Evolutionary conservation across 2,797 vertebrate species (phyloP), one percentile per base, ranked within the genome.

Genomic region (Lacerta viridis): DNA sequence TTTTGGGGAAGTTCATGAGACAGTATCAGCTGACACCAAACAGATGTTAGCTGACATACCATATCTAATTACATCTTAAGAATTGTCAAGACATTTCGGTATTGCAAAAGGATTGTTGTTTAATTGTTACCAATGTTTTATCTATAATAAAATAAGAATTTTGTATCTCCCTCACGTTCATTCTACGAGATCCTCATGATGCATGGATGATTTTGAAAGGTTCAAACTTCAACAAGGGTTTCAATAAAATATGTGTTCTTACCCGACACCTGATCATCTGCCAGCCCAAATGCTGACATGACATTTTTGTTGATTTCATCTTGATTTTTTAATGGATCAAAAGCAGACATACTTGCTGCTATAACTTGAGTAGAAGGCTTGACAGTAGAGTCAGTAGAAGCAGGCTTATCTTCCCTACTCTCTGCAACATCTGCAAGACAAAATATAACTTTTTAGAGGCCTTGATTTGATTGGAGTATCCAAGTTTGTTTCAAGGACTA

Each of bases 271-370:
- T 98, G 98, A 95, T 99, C 99, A 95, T 99, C 99, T 78, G 98
- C 98, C 95, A 99, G 96, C 89, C 99, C 99, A 92, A 99, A 99
- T 0, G 99, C 98, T 71, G 99, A 99, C 97, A 99, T 99, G 93
- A 99, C 98, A 94, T 99, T 99, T 98, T 99, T 99, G 97, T 95
- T 99, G 97, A 99, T 98, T 95, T 99, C 99, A 89, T 99, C 99
- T 97, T 99, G 99, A 97, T 99, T 99, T 97, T 99, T 99, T 87
- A 99, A 96, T 0, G 99, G 99, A 97, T 99, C 99, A 90, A 99
- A 99, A 78, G 99, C 99, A 84, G 98, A 99, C 99, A 99, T 99
- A 97, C 98, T 99, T 88, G 99, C 99, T 92, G 98, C 99, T 93
- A 99, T 99, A 94, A 99, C 99, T 72, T 99, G 99, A 92, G 97